Base-by-base conservation (phyloP, 2,797 vertebrate species). In the Galago senegalensis region DNA sequence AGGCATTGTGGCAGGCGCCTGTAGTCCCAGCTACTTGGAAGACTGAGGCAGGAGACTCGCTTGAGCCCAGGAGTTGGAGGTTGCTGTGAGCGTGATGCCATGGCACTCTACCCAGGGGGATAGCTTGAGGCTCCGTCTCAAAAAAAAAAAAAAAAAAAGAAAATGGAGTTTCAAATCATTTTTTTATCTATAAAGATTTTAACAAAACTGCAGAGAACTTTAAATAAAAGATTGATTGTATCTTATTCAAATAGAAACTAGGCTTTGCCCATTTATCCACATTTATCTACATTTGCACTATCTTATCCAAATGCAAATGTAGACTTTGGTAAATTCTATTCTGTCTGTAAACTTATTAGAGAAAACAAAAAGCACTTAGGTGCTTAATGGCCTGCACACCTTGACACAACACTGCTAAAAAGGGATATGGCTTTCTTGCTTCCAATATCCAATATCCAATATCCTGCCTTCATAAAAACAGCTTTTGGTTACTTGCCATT, bases 161-260 rank as follows among this genome's bases (percentile, higher is more conserved):
- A 73, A 82, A 77, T 83, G 14, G n/a, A 53, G 21, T 56, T 95
- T 92, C 53, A 80, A 87, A 53, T 73, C 12, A 60, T 75, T 58
- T 63, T 27, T 49, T 12, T 29, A 40, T 31, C 23, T 63, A n/a
- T 58, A 18, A 90, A 77, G 53, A 85, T 75, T 83, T 94, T 82
- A 94, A 61, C 85, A 80, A 83, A 93, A 84, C 23, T 83, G 3
- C 27, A 87, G 23, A 67, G 63, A 89, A 94, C 6, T 65, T 85
- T 63, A 69, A 37, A 63, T 31, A 37, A 92, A 91, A 89, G 18
- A 20, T 81, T 61, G 27, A 14, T 53, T 81, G 17, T 93, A 34
- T 49, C 37, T 88, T 89, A 34, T 77, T 46, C 67, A 94, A 91
- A 92, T 58, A 69, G 25, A 93, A 86, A 85, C 21, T 49, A 87